Conservation (phyloP, 2,888 invertebrate genomes). For the Asteroscopus sphinx region DNA sequence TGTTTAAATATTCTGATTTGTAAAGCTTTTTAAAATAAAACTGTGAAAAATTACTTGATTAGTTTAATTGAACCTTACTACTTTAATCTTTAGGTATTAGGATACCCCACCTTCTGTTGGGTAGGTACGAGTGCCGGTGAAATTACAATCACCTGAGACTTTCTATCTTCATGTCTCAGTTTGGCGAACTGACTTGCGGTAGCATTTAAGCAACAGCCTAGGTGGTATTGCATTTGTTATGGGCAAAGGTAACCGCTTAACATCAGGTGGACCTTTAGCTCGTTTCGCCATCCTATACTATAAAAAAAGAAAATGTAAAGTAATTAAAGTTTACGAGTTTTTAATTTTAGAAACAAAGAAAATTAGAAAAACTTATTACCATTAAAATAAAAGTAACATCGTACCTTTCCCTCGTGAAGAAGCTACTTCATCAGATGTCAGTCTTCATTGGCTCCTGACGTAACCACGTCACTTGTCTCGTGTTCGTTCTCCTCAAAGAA, state of each 20-base stretch:
- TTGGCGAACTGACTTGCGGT: no score
- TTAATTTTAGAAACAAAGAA: neutral
- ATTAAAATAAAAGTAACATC: neutral
- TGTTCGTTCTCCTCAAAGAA: neutral
- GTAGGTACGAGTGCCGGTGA: no score
- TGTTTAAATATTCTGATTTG: slow-evolving; percentile 17
- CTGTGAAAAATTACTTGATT: slow-evolving; percentile 1
- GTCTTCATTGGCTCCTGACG: slow-evolving; percentile 34
- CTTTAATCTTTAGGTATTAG: neutral
- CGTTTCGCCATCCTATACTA: no score
- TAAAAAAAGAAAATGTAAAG: no score
- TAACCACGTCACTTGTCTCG: slow-evolving; percentile 2
- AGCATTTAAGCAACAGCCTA: no score
- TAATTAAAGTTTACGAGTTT: no score
- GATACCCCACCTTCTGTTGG: no score
- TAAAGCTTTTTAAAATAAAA: slow-evolving; percentile 47
- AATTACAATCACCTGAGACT: no score
- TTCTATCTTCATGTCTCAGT: no score
- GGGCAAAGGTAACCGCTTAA: no score
- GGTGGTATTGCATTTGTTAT: no score
- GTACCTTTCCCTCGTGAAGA: neutral
- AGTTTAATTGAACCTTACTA: neutral
- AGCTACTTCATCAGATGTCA: slow-evolving; percentile 16
- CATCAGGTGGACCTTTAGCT: no score
- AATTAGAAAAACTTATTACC: neutral